Evolutionary conservation across 2,888 invertebrate species (phyloP), one percentile per base, ranked within the genome.

Genomic region (Papilio elwesi): DNA sequence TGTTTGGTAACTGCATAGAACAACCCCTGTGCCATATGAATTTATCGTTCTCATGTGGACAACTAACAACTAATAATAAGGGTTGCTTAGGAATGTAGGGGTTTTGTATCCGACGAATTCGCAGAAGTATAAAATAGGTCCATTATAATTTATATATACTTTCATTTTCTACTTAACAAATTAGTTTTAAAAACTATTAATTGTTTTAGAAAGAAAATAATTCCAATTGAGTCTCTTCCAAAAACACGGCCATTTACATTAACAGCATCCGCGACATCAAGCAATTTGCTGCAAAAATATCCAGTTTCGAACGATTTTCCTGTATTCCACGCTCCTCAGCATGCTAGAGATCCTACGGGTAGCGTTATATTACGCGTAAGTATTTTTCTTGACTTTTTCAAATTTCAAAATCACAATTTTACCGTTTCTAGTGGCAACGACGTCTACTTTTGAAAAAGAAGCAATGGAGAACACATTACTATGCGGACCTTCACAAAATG

Each of bases 211-310:
- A 88, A 85, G 76, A 85, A 87, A 77, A 87, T 86, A 84, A 84
- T 83, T 71, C 84, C 84, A n/a, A 86, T 87, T 70, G 90, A 89
- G 77, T 82, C 87, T n/a, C 87, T 90, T 79, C 81, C 88, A 62
- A 87, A 86, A 74, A 84, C 74, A 38, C 64, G 64, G 15, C 43
- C 68, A 12, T 49, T 73, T 6, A 77, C 87, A 87, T 75, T 88
- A 83, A 57, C 68, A 26, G 57, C 64, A 57, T 65, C 73, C 64
- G 64, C 65, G 5, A 68, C 68, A 15, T 43, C 67, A 16, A 74
- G 69, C 38, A 55, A 73, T 36, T 66, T 70, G 15, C 53, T 67
- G 26, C 59, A 65, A 65, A 73, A 69, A 57, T 65, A 48, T 4
- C n/a, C 47, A 64, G 57, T 49, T 16, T 38, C 43, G 5, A 15